phyloP scores from a whole-genome alignment of 1,140 invertebrate species.

The Drusus annulatus region DNA sequence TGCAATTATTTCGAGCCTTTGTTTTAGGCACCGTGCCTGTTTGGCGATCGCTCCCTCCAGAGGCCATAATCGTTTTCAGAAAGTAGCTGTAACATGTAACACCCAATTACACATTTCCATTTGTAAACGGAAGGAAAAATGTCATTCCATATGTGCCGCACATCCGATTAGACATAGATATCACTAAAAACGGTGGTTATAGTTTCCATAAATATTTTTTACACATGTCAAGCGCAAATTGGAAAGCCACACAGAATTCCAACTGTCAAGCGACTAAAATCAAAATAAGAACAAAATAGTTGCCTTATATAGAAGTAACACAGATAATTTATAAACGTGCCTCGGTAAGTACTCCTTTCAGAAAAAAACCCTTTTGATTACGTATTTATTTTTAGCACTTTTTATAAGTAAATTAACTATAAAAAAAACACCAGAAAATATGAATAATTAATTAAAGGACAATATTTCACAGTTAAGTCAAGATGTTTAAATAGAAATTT shows the following conservation, averaged over 20 bases:
- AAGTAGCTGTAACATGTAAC: conserved; percentile 3
- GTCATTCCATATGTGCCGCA: background rate
- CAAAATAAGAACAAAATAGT: conserved; percentile 30
- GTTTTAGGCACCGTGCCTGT: conserved; percentile 70
- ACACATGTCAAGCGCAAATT: conserved; percentile 10
- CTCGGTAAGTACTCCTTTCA: no score
- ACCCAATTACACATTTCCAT: conserved; percentile 13
- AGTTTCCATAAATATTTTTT: conserved; percentile 11
- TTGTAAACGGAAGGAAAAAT: background rate
- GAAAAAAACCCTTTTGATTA: no score
- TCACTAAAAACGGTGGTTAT: background rate
- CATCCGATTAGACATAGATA: background rate
- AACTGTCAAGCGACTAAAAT: conserved; percentile 41
- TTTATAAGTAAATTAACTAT: no score
- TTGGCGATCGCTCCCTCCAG: conserved; percentile 59
- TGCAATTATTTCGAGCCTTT: conserved; percentile 68
- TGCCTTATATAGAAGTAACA: conserved; percentile 34
- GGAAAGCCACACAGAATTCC: conserved; percentile 28
- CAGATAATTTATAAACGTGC: no score
- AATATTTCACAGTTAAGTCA: no score
- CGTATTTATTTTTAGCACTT: no score
- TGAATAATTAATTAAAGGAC: no score
- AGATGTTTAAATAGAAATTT: no score
- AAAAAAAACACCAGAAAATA: no score
- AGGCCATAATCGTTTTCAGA: conserved; percentile 41